Percentiles rank a stretch among this genome's conserved stretches.
Evolutionary conservation across 2,113 vertebrate species (phyloP).

Genomic region (Tichodroma muraria): DNA sequence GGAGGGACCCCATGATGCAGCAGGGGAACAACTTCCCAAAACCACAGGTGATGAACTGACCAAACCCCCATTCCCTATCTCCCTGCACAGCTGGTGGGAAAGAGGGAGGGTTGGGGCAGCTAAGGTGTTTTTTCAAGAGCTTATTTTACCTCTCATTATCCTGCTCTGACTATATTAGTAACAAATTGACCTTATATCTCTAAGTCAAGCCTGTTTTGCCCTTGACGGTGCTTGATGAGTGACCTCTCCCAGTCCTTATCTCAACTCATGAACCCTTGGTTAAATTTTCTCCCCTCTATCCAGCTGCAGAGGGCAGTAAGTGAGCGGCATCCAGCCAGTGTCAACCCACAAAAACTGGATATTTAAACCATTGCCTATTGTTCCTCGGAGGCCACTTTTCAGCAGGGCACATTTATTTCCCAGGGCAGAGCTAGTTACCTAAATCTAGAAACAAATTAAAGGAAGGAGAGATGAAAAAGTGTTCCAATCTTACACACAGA

Average conservation of each 20-base stretch:
- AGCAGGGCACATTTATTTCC: neutral
- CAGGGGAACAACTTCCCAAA: neutral
- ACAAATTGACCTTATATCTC: neutral
- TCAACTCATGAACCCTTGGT: neutral
- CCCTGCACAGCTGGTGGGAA: neutral
- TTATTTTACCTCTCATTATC: neutral
- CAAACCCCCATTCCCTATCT: neutral
- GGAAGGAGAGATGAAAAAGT: neutral
- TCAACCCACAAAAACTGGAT: neutral
- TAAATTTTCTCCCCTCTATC: neutral
- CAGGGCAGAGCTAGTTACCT: neutral
- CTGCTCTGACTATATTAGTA: neutral
- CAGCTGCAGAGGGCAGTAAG: neutral
- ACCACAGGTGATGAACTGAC: neutral
- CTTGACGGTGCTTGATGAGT: neutral
- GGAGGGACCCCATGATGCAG: neutral
- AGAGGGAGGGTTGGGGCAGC: neutral
- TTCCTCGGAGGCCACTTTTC: neutral
- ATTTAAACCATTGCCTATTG: neutral
- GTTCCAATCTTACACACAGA: neutral
- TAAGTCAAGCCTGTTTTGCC: neutral
- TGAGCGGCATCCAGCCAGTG: neutral
- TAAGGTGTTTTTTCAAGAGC: neutral
- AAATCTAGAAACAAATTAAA: neutral
- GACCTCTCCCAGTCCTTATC: neutral